Percentiles rank a stretch among this genome's conserved stretches.
Conservation (phyloP, 2,888 invertebrate species). For the Agonopterix alstromeriana region DNA sequence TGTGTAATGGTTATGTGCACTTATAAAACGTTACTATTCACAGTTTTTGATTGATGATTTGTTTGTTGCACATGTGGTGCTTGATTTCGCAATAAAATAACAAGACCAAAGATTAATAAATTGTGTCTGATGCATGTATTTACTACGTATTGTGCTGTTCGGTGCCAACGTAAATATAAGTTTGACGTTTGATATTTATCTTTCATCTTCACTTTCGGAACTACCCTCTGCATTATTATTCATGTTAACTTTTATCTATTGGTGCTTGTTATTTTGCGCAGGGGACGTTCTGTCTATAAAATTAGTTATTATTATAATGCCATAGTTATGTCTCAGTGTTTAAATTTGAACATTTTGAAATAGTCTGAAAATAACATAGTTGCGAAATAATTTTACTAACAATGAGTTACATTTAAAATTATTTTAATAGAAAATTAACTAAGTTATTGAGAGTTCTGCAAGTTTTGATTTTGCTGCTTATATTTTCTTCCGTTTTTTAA, state of each 20-base stretch:
- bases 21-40: constrained; percentile 8
- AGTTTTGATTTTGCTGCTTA: too few species aligned
- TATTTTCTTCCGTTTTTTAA: too few species aligned
- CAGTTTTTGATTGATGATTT: constrained; percentile 12
- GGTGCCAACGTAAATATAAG: constrained; percentile 46
- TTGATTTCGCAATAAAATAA: constrained; percentile 47
- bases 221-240: not conserved
- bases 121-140: constrained; percentile 37
- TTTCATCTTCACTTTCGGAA: constrained; percentile 4
- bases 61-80: constrained; percentile 21
- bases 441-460: too few species aligned
- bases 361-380: too few species aligned
- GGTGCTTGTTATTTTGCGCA: constrained; percentile 16
- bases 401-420: too few species aligned
- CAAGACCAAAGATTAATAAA: constrained; percentile 62
- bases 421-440: too few species aligned
- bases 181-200: constrained; percentile 6
- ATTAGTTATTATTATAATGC: not conserved
- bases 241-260: constrained; percentile 6
- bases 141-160: constrained; percentile 34
- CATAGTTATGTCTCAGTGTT: not conserved
- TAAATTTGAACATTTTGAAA: too few species aligned
- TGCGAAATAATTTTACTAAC: too few species aligned
- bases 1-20: constrained; percentile 3
- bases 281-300: not conserved